phyloP scores from a whole-genome alignment of 37 sponge, comb jelly and placozoan genomes.

The Halichondria panicea region DNA sequence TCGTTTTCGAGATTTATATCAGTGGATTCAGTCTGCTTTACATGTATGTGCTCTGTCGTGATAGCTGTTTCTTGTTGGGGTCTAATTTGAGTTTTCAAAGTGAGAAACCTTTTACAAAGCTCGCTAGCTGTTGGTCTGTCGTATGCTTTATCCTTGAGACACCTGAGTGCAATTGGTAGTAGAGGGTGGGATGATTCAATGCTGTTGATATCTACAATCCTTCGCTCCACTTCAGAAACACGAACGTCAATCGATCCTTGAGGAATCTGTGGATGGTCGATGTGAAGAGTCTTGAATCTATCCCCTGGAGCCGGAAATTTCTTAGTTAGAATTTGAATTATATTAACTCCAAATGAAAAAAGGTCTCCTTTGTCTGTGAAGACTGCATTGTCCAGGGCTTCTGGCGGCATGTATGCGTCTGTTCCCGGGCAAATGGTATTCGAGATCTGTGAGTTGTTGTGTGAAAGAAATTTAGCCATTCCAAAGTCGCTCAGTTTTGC shows the following conservation, averaged over 20 bases:
- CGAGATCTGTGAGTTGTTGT: background rate
- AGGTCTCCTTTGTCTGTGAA: background rate
- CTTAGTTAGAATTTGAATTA: slow-evolving; percentile 23
- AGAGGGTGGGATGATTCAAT: slow-evolving; percentile 4
- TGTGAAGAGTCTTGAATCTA: no score
- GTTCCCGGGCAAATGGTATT: slow-evolving; percentile 1
- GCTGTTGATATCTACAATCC: background rate
- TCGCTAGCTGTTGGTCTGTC: background rate
- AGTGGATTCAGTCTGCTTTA: no score
- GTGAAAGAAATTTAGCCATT: slow-evolving; percentile 9
- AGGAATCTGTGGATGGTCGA: background rate
- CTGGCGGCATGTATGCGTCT: slow-evolving; percentile 37
- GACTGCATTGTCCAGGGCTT: slow-evolving; percentile 13
- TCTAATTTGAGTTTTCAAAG: background rate
- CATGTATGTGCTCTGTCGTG: background rate
- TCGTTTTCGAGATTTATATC: no score
- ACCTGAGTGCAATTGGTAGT: slow-evolving; percentile 3
- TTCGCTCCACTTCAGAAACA: background rate
- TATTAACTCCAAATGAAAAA: slow-evolving; percentile 30
- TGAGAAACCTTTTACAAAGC: background rate
- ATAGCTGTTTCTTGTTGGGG: background rate
- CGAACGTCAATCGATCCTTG: background rate
- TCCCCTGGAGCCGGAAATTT: slow-evolving; percentile 22
- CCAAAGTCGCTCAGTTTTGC: slow-evolving; percentile 56
- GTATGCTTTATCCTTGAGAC: background rate